These are phyloP conservation scores for Ciona savignyi DNA, from an alignment of 23 tunicate species.

Conservation along the genomic window DNA sequence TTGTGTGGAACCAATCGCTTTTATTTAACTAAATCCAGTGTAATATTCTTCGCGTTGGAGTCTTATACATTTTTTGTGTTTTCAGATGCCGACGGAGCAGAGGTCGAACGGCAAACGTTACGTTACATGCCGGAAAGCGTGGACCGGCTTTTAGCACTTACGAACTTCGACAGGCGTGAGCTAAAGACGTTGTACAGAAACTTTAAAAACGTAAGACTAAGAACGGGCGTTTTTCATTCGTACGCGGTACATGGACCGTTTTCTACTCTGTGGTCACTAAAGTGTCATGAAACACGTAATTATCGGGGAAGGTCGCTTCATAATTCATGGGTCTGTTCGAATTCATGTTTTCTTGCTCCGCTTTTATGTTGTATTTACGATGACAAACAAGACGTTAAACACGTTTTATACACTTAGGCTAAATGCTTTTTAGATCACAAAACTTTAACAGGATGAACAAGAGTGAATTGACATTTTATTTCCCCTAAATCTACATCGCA, in stretches of 20 bases:
- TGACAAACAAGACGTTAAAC: no score
- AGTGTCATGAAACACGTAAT: not conserved
- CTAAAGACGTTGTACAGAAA: slow-evolving; percentile 74
- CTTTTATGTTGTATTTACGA: not conserved
- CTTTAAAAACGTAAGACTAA: slow-evolving; percentile 88
- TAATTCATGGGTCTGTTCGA: not conserved
- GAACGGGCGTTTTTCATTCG: no score
- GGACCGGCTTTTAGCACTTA: slow-evolving; percentile 30
- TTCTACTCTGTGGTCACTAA: not conserved
- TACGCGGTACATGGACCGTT: no score
- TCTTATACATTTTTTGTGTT: slow-evolving; percentile 1
- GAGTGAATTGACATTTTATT: no score
- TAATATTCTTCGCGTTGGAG: no score
- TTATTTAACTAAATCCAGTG: no score
- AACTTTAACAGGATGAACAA: no score
- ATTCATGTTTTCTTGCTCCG: not conserved
- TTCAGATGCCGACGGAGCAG: slow-evolving; percentile 61
- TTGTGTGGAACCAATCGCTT: no score
- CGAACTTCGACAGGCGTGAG: slow-evolving; percentile 64
- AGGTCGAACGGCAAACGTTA: slow-evolving; percentile 33
- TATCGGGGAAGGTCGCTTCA: not conserved
- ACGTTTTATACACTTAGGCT: no score
- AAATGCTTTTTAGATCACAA: no score
- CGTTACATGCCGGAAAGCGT: slow-evolving; percentile 71
- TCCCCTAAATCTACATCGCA: no score